Percentiles rank a stretch among this genome's conserved stretches.
Conservation (phyloP, 2,797 vertebrate species). For the Podarcis lilfordi region DNA sequence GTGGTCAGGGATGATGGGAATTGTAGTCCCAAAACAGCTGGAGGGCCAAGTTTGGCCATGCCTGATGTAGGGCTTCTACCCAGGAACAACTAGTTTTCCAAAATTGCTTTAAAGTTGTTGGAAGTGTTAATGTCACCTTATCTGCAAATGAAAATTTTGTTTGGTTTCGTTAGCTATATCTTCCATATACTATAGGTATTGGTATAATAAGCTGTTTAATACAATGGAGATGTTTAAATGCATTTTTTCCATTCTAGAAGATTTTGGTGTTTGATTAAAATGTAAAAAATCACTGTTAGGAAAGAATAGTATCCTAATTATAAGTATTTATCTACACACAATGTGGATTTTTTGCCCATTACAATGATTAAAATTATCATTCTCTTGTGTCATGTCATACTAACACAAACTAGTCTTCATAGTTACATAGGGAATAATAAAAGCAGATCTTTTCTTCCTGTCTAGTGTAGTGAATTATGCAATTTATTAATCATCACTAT, state of each 20-base stretch:
- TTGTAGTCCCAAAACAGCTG: too few species aligned
- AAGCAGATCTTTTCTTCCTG: conserved; percentile 14
- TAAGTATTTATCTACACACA: background rate
- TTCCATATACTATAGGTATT: background rate
- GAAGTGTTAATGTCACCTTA: background rate
- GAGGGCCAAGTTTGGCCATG: too few species aligned
- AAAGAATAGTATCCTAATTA: conserved; percentile 17
- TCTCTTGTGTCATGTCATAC: background rate
- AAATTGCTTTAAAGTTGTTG: background rate
- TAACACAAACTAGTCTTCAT: background rate
- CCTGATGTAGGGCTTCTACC: background rate
- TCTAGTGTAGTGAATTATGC: background rate
- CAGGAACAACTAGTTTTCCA: background rate
- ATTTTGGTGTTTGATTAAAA: conserved; percentile 7
- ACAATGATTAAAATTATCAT: conserved; percentile 1
- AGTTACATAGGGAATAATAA: conserved; percentile 6
- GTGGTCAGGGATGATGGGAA: too few species aligned
- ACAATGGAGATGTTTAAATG: background rate
- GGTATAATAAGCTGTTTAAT: background rate
- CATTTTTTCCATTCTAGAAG: background rate
- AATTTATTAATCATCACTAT: conserved; percentile 41
- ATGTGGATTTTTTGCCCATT: background rate
- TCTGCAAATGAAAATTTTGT: background rate
- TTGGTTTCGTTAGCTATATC: too few species aligned
- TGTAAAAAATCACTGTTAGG: conserved; percentile 40